These are phyloP conservation scores for Lonchura striata DNA, from an alignment of 2,113 vertebrate species.

Conservation along the genomic window DNA sequence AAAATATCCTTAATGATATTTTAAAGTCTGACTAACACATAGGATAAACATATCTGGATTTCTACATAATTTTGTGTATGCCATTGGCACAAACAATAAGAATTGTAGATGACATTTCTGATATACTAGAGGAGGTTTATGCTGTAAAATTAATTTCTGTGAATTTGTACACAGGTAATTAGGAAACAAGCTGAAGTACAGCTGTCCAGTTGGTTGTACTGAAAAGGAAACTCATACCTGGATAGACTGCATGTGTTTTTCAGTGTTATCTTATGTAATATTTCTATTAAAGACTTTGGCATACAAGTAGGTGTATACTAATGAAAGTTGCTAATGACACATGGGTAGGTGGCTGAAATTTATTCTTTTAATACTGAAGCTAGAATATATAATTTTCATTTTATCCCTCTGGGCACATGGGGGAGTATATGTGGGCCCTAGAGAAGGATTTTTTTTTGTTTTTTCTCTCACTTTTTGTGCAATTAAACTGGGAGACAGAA, in stretches of 20 bases:
- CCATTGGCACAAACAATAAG: neutral
- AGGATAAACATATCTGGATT: neutral
- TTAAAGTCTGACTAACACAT: neutral
- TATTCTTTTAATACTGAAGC: neutral
- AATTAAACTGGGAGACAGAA: neutral
- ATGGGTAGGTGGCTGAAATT: neutral
- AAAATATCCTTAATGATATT: neutral
- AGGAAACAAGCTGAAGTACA: neutral
- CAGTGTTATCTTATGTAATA: neutral
- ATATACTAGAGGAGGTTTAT: neutral
- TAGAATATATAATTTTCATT: neutral
- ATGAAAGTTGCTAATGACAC: neutral
- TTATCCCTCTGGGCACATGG: neutral
- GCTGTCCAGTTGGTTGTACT: neutral
- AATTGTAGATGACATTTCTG: neutral
- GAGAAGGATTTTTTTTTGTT: neutral
- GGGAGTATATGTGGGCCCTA: neutral
- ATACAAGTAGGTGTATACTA: neutral
- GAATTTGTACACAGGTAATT: neutral
- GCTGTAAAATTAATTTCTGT: neutral
- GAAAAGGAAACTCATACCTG: neutral
- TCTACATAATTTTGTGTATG: neutral
- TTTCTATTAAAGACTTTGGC: neutral
- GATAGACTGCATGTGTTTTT: neutral
- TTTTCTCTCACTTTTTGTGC: neutral